Evolutionary conservation across 2,113 vertebrate genomes (phyloP).

Genomic region (Nothoprocta pentlandii): DNA sequence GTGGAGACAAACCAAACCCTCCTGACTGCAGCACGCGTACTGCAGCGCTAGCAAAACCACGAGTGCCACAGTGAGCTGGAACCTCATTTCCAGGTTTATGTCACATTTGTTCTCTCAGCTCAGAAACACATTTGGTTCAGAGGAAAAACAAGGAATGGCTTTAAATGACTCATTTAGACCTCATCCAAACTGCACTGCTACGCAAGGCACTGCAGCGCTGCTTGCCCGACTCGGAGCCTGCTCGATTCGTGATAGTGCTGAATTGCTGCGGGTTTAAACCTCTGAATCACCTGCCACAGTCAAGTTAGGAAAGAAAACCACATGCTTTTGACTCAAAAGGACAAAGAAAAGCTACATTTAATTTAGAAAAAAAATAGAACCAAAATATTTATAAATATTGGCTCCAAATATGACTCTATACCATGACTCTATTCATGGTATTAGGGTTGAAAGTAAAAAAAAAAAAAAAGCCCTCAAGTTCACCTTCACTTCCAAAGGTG

Average conservation of each 20-base stretch:
- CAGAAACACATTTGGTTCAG: constrained; percentile 34
- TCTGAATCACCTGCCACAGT: background rate
- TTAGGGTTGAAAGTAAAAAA: background rate
- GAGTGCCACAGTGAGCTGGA: constrained; percentile 24
- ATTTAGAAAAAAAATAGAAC: background rate
- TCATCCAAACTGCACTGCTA: background rate
- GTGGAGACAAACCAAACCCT: constrained; percentile 55
- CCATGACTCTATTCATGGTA: background rate
- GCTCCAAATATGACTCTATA: background rate
- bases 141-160: background rate
- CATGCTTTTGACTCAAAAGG: background rate
- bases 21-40: constrained; percentile 23
- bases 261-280: background rate
- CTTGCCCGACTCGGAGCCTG: background rate
- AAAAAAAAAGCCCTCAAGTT: background rate
- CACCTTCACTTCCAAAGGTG: background rate
- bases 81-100: constrained; percentile 53
- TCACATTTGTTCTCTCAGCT: constrained; percentile 59
- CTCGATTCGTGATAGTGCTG: background rate
- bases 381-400: background rate
- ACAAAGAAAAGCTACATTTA: background rate
- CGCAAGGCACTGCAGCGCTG: background rate
- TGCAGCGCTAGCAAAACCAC: background rate
- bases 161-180: constrained; percentile 29
- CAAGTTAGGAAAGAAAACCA: background rate